A percentile compares a stretch with the other conserved stretches of the same genome.
phyloP scores from a whole-genome alignment of 1,140 invertebrate species.

The Melitaea cinxia region DNA sequence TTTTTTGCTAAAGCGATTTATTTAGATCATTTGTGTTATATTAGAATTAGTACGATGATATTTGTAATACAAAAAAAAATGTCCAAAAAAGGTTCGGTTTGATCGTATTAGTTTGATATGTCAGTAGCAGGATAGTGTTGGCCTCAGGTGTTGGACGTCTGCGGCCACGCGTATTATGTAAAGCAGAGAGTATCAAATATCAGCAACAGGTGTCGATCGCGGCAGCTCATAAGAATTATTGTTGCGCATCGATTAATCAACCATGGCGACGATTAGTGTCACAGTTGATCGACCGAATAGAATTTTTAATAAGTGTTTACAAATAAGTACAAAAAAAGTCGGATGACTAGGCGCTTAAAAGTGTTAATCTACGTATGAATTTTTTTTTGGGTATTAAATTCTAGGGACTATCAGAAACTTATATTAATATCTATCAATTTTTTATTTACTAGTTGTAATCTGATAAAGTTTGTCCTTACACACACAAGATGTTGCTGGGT shows the following conservation, averaged over 20 bases:
- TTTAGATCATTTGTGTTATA: too few relatives aligned
- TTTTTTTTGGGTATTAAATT: conserved; percentile 2
- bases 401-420: not conserved
- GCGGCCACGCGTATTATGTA: conserved; percentile 44
- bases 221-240: conserved; percentile 41
- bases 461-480: too few relatives aligned
- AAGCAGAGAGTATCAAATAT: conserved; percentile 42
- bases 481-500: too few relatives aligned
- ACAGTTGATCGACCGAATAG: conserved; percentile 24
- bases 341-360: not conserved
- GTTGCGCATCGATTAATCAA: conserved; percentile 43
- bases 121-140: conserved; percentile 17
- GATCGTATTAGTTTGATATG: conserved; percentile 22
- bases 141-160: conserved; percentile 40
- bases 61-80: too few relatives aligned
- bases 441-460: too few relatives aligned
- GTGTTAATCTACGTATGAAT: not conserved
- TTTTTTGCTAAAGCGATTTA: too few relatives aligned
- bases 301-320: conserved; percentile 12
- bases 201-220: conserved; percentile 45
- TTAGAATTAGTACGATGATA: too few relatives aligned
- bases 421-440: too few relatives aligned
- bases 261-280: conserved; percentile 30
- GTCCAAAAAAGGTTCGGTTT: not conserved
- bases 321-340: conserved; percentile 10